Conservation (phyloP, 2,113 vertebrate species). For the Calidris pygmaea region DNA sequence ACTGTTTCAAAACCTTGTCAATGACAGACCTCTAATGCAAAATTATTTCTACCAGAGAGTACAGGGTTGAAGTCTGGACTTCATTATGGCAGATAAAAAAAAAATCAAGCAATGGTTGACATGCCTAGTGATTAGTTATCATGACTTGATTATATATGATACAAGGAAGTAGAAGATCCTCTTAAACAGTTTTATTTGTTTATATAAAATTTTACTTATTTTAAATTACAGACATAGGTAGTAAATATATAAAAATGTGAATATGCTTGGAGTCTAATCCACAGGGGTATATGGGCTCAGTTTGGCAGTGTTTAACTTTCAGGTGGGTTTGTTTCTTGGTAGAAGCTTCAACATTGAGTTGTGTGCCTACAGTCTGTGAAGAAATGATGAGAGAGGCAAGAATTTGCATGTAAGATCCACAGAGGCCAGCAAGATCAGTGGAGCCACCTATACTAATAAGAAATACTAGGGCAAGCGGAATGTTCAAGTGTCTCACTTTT, state of each 20-base stretch:
- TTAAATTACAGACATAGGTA: background rate
- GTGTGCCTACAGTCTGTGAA: background rate
- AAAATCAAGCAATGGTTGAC: background rate
- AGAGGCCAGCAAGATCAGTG: background rate
- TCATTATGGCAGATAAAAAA: background rate
- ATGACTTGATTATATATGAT: background rate
- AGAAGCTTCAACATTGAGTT: background rate
- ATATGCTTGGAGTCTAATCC: background rate
- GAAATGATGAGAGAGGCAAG: background rate
- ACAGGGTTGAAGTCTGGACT: background rate
- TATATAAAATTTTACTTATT: background rate
- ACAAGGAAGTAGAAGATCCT: background rate
- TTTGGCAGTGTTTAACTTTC: background rate
- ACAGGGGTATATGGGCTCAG: background rate
- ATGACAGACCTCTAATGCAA: background rate
- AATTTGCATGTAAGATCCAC: background rate
- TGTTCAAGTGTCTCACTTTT: background rate
- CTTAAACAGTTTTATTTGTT: background rate
- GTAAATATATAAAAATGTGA: background rate
- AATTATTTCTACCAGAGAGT: background rate
- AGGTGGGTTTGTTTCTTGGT: background rate
- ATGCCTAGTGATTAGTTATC: background rate
- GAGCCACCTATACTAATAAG: background rate
- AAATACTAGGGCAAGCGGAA: background rate
- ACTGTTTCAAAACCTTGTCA: background rate